Percentiles rank a stretch among this genome's conserved stretches.
Evolutionary conservation across 2,888 invertebrate species (phyloP).

Genomic region (Eumerus sabulonum): DNA sequence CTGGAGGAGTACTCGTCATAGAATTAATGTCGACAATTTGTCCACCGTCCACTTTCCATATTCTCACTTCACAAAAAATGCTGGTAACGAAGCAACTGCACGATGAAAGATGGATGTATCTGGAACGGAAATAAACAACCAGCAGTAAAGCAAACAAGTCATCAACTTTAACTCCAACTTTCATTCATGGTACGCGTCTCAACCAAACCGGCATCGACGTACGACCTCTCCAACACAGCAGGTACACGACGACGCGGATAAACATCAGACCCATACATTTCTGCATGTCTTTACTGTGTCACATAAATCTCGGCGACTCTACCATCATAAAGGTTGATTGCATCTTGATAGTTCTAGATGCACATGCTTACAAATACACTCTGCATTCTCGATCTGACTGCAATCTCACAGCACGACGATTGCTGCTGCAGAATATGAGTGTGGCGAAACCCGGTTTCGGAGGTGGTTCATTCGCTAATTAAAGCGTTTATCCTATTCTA

Average conservation of each 20-base stretch:
- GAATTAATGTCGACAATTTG: too few relatives aligned
- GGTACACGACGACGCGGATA: too few relatives aligned
- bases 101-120: slow-evolving; percentile 42
- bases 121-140: slow-evolving; percentile 56
- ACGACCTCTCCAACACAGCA: too few relatives aligned
- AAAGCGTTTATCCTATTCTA: not conserved
- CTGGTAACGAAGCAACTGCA: too few relatives aligned
- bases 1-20: too few relatives aligned
- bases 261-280: slow-evolving; percentile 35
- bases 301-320: slow-evolving; percentile 51
- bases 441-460: slow-evolving; percentile 57
- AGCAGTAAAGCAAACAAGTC: slow-evolving; percentile 30
- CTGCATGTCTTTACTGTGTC: slow-evolving; percentile 46
- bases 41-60: not conserved
- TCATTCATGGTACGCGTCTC: slow-evolving; percentile 27
- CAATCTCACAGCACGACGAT: slow-evolving; percentile 40
- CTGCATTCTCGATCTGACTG: slow-evolving; percentile 22
- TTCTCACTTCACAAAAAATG: too few relatives aligned
- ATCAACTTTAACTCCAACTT: slow-evolving; percentile 40
- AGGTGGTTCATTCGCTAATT: not conserved
- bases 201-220: too few relatives aligned
- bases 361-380: slow-evolving; percentile 7
- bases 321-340: slow-evolving; percentile 35
- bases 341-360: slow-evolving; percentile 9
- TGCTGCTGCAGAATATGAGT: slow-evolving; percentile 17